Conservation (phyloP, 2,888 invertebrate species). For the Torymus texanus region DNA sequence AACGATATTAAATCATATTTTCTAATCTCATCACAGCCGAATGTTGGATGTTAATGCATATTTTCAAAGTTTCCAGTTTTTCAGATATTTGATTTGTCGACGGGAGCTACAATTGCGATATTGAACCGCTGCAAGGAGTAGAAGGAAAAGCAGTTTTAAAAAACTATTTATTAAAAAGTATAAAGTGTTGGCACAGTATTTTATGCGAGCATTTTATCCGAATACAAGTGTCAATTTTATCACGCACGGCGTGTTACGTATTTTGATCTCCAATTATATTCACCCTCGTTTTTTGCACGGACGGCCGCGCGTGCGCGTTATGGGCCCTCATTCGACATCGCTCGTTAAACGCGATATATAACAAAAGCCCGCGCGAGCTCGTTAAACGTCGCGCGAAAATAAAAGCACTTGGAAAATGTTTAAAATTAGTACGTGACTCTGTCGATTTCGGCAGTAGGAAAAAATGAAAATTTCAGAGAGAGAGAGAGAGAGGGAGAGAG, state of each 20-base stretch:
- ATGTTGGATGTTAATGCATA: not conserved
- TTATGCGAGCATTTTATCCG: not conserved
- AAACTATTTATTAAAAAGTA: too few species aligned
- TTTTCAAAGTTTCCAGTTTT: not conserved
- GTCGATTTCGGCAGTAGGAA: not conserved
- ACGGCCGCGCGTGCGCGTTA: conserved; percentile 6
- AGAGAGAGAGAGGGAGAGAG: too few species aligned
- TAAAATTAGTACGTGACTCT: too few species aligned
- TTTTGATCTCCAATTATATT: conserved; percentile 54
- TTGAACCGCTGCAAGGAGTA: too few species aligned
- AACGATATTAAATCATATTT: not conserved
- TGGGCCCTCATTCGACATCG: conserved; percentile 17
- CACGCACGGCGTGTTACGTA: conserved; percentile 34
- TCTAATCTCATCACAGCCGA: not conserved
- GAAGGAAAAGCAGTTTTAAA: too few species aligned
- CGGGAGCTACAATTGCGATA: too few species aligned
- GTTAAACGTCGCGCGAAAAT: conserved; percentile 30
- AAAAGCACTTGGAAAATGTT: conserved; percentile 42
- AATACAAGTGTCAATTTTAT: conserved; percentile 27
- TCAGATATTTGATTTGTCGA: too few species aligned
- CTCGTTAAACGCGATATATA: conserved; percentile 30
- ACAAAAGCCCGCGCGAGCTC: conserved; percentile 22
- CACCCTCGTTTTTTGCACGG: conserved; percentile 31
- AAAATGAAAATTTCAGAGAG: not conserved
- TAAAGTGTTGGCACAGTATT: not conserved